Evolutionary conservation across 2,888 invertebrate species (phyloP).

Genomic region (Tromatobia lineatoria): DNA sequence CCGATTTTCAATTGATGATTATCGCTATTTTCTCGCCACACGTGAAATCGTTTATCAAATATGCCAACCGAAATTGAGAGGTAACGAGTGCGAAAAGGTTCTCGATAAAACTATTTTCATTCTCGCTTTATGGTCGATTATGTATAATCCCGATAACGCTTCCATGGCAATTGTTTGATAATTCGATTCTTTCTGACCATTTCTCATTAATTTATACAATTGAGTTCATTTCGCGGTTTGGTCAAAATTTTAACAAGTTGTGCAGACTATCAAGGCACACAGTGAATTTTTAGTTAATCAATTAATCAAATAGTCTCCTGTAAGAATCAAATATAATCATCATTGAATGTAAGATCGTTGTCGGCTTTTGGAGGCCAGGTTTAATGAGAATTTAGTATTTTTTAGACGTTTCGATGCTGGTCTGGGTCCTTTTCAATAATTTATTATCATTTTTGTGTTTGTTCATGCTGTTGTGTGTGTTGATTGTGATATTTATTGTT

Average conservation of each 20-base stretch:
- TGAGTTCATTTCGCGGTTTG: too few relatives aligned
- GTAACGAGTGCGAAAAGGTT: conserved; percentile 2
- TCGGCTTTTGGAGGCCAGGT: too few relatives aligned
- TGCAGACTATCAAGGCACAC: neutral
- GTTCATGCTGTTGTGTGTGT: too few relatives aligned
- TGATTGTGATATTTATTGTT: too few relatives aligned
- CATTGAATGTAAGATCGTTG: too few relatives aligned
- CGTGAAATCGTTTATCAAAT: conserved; percentile 4
- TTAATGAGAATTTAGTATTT: too few relatives aligned
- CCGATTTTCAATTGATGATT: neutral
- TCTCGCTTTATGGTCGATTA: neutral
- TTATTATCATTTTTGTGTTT: too few relatives aligned
- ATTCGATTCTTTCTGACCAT: neutral
- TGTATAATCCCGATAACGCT: neutral
- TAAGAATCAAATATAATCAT: too few relatives aligned
- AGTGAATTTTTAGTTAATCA: too few relatives aligned
- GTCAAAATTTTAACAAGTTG: neutral
- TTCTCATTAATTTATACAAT: neutral
- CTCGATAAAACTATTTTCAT: conserved; percentile 7
- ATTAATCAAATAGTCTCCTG: too few relatives aligned
- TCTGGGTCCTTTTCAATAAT: too few relatives aligned
- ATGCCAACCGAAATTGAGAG: neutral
- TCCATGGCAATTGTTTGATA: neutral
- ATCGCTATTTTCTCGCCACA: neutral
- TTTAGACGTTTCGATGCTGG: too few relatives aligned